Conservation (phyloP, 2,888 invertebrate species). For the Rhagium mordax region DNA sequence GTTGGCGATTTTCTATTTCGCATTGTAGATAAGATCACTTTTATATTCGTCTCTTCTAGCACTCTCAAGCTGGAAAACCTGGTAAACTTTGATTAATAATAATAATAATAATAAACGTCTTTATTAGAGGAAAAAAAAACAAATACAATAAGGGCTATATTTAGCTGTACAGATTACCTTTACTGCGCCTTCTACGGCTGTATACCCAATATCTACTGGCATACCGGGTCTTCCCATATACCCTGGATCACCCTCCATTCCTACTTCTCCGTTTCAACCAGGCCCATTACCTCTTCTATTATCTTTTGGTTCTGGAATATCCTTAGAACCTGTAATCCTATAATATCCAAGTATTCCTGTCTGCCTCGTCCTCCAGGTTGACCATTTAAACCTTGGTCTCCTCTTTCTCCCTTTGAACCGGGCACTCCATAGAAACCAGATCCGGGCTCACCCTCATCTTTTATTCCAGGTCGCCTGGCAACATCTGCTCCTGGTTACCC, state of each 20-base stretch:
- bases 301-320: conserved; percentile 73
- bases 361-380: conserved; percentile 71
- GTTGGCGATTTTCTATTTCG: too few relatives aligned
- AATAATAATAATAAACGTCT: too few relatives aligned
- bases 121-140: too few relatives aligned
- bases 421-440: conserved; percentile 76
- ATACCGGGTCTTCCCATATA: conserved; percentile 72
- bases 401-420: conserved; percentile 77
- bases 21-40: too few relatives aligned
- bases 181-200: conserved; percentile 71
- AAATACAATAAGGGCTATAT: too few relatives aligned
- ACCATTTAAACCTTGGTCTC: conserved; percentile 71
- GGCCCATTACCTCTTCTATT: conserved; percentile 71
- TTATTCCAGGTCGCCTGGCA: conserved; percentile 72
- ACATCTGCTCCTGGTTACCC: conserved; percentile 69
- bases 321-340: conserved; percentile 70
- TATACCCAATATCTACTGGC: conserved; percentile 72
- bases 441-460: conserved; percentile 74
- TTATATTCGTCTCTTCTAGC: too few relatives aligned
- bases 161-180: too few relatives aligned
- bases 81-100: conserved; percentile 70
- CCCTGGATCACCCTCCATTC: conserved; percentile 85
- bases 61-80: conserved; percentile 66
- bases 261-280: conserved; percentile 77
- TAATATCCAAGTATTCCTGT: conserved; percentile 70